Base-by-base conservation (phyloP, 1,140 invertebrate species). In the Melanaphis sacchari region DNA sequence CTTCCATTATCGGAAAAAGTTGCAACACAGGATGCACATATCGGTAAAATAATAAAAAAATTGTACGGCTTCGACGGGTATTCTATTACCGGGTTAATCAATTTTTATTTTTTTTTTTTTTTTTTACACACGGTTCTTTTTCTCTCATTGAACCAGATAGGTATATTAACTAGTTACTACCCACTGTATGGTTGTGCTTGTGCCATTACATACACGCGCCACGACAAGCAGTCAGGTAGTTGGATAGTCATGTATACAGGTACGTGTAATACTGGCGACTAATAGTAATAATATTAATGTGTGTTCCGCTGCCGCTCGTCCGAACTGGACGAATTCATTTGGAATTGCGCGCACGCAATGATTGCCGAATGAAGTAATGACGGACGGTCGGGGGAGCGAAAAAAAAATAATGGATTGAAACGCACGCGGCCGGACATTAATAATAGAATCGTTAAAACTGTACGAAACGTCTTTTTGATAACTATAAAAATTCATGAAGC, bases 401-500 rank as follows among this genome's bases (percentile, higher is more conserved):
- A 40, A 59, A 59, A 59, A 59, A 40, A 82, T n/a, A 38, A 89
- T 54, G 46, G 46, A 89, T 89, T 54, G 88, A 89, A 89, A 54
- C 46, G 88, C 88, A 54, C 76, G 81, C 76, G 38, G 36, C 91
- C 91, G 81, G 91, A 93, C 76, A 84, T 82, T 54, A 93, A 93
- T 93, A 93, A 93, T 93, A 31, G 46, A 93, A 93, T 93, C 91
- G 91, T 93, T 93, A 93, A 93, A 46, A 76, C 90, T 49, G 38
- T 46, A 85, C 81, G 81, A 93, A 93, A 84, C 31, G 81, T 52
- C 76, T 49, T 76, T 82, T 93, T 85, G 91, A 93, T 93, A 93
- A 85, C 91, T 31, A 93, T 93, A 93, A 93, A 93, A 93, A 93
- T 93, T 93, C 91, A 93, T 52, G 76, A 93, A 84, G 81, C 76